Percentiles rank a stretch among this genome's conserved stretches.
phyloP scores from a whole-genome alignment of 2,113 vertebrate genomes.

The Pipra filicauda region DNA sequence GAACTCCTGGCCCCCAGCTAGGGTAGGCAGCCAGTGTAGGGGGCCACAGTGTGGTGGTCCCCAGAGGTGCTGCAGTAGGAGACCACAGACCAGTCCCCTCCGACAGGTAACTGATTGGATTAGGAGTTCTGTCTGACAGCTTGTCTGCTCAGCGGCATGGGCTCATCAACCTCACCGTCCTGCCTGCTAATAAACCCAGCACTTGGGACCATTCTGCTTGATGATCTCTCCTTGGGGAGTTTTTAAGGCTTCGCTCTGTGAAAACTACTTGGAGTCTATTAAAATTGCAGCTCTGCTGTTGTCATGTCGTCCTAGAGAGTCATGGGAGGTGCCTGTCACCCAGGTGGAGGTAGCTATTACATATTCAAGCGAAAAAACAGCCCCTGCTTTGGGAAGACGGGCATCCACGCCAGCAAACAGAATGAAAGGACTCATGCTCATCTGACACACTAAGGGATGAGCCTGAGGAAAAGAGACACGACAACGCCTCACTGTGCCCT shows the following conservation, averaged over 20 bases:
- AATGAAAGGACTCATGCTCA: background rate
- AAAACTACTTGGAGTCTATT: conserved; percentile 80
- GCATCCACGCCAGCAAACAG: background rate
- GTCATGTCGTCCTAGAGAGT: conserved; percentile 74
- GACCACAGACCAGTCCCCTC: conserved; percentile 44
- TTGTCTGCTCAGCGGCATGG: conserved; percentile 72
- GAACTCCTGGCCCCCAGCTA: background rate
- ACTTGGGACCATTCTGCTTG: conserved; percentile 79
- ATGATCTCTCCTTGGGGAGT: conserved; percentile 83
- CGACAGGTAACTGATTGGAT: conserved; percentile 82
- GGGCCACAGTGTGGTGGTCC: background rate
- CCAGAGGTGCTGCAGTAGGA: background rate
- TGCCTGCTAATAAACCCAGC: conserved; percentile 82
- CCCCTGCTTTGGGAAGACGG: background rate
- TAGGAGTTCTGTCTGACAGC: conserved; percentile 80
- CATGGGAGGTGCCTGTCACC: conserved; percentile 79
- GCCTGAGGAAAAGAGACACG: accelerated
- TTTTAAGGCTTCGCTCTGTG: conserved; percentile 72
- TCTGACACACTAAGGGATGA: background rate
- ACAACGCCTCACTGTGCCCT: accelerated
- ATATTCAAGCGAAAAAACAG: conserved; percentile 52
- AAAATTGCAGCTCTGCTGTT: conserved; percentile 75
- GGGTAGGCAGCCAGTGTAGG: background rate
- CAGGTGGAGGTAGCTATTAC: conserved; percentile 70
- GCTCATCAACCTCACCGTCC: conserved; percentile 83